These are phyloP conservation scores for Acleris cristana DNA, from an alignment of 2,888 invertebrate genomes.

Conservation along the genomic window DNA sequence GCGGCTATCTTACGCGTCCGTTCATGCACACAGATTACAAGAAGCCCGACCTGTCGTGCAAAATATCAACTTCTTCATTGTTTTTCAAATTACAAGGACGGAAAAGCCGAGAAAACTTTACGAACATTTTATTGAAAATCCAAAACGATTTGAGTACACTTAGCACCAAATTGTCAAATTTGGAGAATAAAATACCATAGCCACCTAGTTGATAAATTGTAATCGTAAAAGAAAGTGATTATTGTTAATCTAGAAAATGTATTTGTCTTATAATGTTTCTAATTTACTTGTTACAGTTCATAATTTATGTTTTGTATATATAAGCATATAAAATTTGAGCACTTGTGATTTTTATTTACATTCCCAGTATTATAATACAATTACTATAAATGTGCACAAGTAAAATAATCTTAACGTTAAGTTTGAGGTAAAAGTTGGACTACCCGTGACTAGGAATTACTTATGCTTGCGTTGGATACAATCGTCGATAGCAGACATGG, in stretches of 20 bases:
- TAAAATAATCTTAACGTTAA: not conserved
- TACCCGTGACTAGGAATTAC: conserved; percentile 33
- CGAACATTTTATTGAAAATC: conserved; percentile 68
- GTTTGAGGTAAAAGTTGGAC: conserved; percentile 24
- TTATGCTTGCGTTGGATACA: not conserved
- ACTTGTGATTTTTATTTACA: conserved; percentile 23
- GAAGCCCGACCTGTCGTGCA: conserved; percentile 61
- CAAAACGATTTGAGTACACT: conserved; percentile 68
- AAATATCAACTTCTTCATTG: conserved; percentile 61
- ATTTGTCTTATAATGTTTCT: conserved; percentile 21
- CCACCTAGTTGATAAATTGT: not conserved
- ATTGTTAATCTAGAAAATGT: conserved; percentile 19
- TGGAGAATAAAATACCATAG: conserved; percentile 62
- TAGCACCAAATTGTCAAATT: conserved; percentile 63
- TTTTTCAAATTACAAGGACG: conserved; percentile 61
- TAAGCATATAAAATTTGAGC: conserved; percentile 29
- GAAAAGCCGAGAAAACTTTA: conserved; percentile 68
- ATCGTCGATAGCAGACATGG: no score
- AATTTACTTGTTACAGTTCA: conserved; percentile 18
- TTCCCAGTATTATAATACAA: not conserved
- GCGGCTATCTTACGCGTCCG: conserved; percentile 39
- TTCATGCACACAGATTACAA: conserved; percentile 49
- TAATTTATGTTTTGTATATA: conserved; percentile 10
- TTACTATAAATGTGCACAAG: not conserved
- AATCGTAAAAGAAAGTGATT: conserved; percentile 14